These are phyloP conservation scores for Amphimallon solstitiale DNA, from an alignment of 2,888 invertebrate species.

Conservation along the genomic window DNA sequence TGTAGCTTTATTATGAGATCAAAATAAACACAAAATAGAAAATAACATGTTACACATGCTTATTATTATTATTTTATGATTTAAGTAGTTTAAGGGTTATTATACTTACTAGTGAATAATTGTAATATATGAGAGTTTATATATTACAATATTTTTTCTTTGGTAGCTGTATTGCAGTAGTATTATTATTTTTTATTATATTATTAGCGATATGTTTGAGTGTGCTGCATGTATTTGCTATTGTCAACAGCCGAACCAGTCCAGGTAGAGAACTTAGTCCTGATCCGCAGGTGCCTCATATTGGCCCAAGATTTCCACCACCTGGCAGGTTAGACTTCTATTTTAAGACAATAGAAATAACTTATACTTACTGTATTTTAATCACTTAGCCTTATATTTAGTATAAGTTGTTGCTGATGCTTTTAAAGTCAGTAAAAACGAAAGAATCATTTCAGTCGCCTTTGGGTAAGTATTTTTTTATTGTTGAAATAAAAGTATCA, in stretches of 20 bases:
- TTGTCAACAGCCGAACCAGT: slow-evolving; percentile 81
- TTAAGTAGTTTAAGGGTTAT: too few species aligned
- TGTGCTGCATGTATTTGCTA: slow-evolving; percentile 63
- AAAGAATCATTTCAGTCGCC: background rate
- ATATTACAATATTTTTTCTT: slow-evolving; percentile 25
- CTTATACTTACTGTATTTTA: slow-evolving; percentile 23
- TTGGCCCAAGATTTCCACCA: slow-evolving; percentile 89
- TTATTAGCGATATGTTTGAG: slow-evolving; percentile 48
- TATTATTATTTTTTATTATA: slow-evolving; percentile 28
- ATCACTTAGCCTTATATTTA: background rate
- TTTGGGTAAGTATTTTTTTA: slow-evolving; percentile 7
- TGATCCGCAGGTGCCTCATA: slow-evolving; percentile 86
- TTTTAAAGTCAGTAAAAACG: slow-evolving; percentile 4
- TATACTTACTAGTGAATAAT: too few species aligned
- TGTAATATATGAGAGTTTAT: too few species aligned
- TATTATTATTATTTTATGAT: too few species aligned
- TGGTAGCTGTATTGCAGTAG: slow-evolving; percentile 39
- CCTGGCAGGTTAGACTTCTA: slow-evolving; percentile 74
- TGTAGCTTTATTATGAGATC: too few species aligned
- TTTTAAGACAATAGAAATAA: slow-evolving; percentile 12
- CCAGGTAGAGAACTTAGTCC: slow-evolving; percentile 86
- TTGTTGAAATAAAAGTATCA: slow-evolving; percentile 9
- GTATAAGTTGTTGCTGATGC: background rate
- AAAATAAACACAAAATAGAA: too few species aligned
- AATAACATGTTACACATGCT: too few species aligned